Evolutionary conservation across 2,888 invertebrate genomes (phyloP).

Genomic region (Lissocephala sabroskyi): DNA sequence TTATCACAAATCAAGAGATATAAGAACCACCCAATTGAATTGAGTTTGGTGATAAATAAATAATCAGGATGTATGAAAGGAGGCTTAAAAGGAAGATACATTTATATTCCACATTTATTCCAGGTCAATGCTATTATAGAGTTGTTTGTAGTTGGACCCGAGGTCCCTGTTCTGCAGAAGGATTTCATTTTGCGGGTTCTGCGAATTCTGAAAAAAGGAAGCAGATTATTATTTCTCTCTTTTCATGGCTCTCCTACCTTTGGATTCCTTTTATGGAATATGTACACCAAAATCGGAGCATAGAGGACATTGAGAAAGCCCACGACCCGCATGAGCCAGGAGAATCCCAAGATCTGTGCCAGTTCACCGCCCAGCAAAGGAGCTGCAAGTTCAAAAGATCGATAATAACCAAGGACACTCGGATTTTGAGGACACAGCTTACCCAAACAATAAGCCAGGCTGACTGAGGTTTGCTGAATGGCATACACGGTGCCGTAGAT

Average conservation of each 20-base stretch:
- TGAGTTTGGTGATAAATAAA: too few relatives aligned
- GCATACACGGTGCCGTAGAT: constrained; percentile 87
- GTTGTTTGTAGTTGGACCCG: constrained; percentile 67
- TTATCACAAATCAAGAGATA: too few relatives aligned
- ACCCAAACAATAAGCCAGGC: constrained; percentile 86
- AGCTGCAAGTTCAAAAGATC: constrained; percentile 76
- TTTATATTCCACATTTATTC: too few relatives aligned
- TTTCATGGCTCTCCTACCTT: constrained; percentile 44
- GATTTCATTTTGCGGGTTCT: constrained; percentile 66
- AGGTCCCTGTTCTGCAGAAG: constrained; percentile 57
- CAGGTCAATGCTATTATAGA: constrained; percentile 69
- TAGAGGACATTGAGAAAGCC: constrained; percentile 81
- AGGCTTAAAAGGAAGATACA: background rate
- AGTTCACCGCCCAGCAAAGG: constrained; percentile 83
- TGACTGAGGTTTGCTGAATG: constrained; percentile 86
- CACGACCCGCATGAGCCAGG: constrained; percentile 82
- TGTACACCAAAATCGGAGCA: constrained; percentile 77
- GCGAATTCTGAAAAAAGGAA: constrained; percentile 35
- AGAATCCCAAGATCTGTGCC: constrained; percentile 80
- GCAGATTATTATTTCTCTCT: background rate
- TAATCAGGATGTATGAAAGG: too few relatives aligned
- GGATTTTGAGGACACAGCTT: constrained; percentile 15
- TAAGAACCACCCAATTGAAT: too few relatives aligned
- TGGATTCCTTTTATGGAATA: constrained; percentile 67
- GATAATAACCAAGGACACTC: background rate